These are phyloP conservation scores for Mionectes macconnelli DNA, from an alignment of 2,113 vertebrate species.

Conservation along the genomic window DNA sequence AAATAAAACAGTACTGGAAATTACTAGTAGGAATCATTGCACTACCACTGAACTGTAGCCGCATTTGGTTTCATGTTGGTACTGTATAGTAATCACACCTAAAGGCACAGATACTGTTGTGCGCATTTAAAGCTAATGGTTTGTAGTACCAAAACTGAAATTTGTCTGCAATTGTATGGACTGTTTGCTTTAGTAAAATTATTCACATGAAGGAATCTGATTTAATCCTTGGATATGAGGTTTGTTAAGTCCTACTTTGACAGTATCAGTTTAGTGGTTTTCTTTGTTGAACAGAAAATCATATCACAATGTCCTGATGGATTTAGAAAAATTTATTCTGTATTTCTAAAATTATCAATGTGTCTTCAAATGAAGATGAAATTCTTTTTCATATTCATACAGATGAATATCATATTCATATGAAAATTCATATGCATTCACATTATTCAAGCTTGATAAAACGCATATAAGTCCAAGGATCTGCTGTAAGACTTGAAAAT, in stretches of 20 bases:
- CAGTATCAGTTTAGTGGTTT: neutral
- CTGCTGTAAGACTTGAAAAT: neutral
- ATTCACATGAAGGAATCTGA: neutral
- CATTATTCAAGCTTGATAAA: slow-evolving; percentile 30
- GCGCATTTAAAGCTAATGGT: neutral
- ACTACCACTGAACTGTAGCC: neutral
- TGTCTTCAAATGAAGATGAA: slow-evolving; percentile 17
- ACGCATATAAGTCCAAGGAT: neutral
- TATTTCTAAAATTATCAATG: neutral
- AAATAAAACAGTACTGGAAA: neutral
- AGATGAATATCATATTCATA: slow-evolving; percentile 18
- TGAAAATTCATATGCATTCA: slow-evolving; percentile 31
- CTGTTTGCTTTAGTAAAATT: neutral
- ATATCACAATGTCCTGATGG: slow-evolving; percentile 6
- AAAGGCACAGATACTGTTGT: neutral
- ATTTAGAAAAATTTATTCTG: neutral
- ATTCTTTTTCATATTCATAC: slow-evolving; percentile 23
- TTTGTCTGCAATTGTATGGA: neutral
- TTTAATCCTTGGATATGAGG: neutral
- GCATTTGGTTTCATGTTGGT: neutral
- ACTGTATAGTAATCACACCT: neutral
- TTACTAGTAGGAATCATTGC: neutral
- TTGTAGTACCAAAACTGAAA: neutral
- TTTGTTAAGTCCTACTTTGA: neutral
- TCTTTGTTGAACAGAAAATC: slow-evolving; percentile 15